phyloP scores from a whole-genome alignment of 1,140 invertebrate species.

The Alviniconcha marisindica region DNA sequence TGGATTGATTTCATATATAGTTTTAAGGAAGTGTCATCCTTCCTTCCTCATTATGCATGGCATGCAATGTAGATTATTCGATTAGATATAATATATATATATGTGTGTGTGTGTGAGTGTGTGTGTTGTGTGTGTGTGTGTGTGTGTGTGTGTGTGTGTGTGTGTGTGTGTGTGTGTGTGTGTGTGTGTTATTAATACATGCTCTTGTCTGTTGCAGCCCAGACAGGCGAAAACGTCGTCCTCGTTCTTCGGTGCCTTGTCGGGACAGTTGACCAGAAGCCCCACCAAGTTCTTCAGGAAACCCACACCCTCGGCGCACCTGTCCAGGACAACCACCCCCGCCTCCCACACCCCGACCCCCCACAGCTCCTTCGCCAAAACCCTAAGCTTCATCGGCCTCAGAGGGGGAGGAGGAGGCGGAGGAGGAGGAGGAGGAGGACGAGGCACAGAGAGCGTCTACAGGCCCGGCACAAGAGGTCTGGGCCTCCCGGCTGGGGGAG shows the following conservation, averaged over 20 bases:
- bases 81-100: too few species aligned
- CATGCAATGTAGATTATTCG: too few species aligned
- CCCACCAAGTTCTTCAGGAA: slow-evolving; percentile 33
- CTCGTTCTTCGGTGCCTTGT: neutral
- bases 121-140: neutral
- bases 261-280: slow-evolving; percentile 16
- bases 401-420: neutral
- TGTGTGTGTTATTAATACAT: too few species aligned
- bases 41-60: too few species aligned
- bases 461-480: neutral
- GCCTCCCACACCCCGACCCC: neutral
- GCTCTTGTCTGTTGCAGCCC: neutral
- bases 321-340: neutral
- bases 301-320: neutral
- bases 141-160: neutral
- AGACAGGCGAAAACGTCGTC: neutral
- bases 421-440: neutral
- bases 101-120: too few species aligned
- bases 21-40: too few species aligned
- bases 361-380: neutral
- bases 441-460: neutral
- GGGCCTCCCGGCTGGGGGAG: neutral
- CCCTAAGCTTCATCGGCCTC: neutral
- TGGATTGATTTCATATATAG: too few species aligned
- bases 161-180: neutral